Percentiles rank a stretch among this genome's conserved stretches.
phyloP scores from a whole-genome alignment of 35 echinoderm and acorn worm species.

The Ptychodera flava region DNA sequence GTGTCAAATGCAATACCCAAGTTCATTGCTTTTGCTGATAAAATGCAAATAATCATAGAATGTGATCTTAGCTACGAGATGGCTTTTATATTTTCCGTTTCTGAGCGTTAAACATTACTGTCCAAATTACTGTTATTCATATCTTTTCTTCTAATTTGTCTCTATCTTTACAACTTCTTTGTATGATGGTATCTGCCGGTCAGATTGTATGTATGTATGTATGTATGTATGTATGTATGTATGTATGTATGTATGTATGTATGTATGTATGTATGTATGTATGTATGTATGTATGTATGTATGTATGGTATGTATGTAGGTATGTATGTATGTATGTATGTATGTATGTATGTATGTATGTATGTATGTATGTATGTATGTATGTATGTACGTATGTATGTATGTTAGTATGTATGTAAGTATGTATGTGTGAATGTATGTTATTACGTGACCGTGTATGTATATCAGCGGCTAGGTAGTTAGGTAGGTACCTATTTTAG shows the following conservation, averaged over 20 bases:
- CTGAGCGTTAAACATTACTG: no score
- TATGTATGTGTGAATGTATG: neutral
- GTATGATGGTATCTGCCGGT: no score
- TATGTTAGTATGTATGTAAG: neutral
- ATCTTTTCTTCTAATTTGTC: no score
- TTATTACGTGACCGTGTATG: neutral
- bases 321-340: constrained; percentile 2
- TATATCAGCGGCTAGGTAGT: no score
- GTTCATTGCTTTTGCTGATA: no score
- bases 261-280: constrained; percentile 2
- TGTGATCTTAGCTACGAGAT: no score
- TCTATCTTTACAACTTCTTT: no score
- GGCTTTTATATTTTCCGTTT: no score
- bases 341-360: constrained; percentile 2
- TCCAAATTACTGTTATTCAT: no score
- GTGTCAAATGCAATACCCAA: no score
- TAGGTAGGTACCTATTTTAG: no score
- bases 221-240: constrained; percentile 2
- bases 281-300: constrained; percentile 2
- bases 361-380: neutral
- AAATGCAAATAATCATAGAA: no score
- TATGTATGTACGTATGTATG: neutral
- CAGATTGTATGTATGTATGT: neutral
- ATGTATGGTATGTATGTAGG: neutral
- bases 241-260: constrained; percentile 2